Percentiles rank a stretch among this genome's conserved stretches.
Conservation (phyloP, 1,140 invertebrate genomes). For the Trachelipus rathkii region DNA sequence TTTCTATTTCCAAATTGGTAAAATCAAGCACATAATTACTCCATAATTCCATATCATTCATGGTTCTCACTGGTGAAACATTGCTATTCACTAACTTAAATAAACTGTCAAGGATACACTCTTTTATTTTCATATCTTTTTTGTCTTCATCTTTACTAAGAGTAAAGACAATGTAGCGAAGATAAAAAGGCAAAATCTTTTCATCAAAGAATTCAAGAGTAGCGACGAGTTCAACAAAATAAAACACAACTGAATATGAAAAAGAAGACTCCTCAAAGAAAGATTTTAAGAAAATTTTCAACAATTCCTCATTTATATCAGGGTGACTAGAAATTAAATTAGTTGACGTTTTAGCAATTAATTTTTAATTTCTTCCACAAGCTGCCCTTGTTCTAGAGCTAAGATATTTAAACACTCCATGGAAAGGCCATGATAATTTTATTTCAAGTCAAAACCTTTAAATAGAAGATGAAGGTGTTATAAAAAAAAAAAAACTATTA, state of each 20-base stretch:
- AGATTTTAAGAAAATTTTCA: background rate
- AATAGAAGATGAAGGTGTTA: no score
- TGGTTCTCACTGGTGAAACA: conserved; percentile 6
- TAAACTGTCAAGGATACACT: background rate
- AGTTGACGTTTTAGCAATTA: background rate
- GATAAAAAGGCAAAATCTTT: background rate
- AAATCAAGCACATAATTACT: conserved; percentile 11
- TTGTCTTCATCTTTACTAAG: background rate
- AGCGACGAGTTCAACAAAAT: background rate
- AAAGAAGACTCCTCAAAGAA: background rate
- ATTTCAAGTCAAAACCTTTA: no score
- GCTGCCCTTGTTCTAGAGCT: background rate
- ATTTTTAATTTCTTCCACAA: background rate
- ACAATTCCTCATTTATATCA: background rate
- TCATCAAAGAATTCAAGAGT: background rate
- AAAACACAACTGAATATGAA: background rate
- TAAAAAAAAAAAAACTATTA: no score
- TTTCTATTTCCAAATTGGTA: background rate
- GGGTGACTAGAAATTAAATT: background rate
- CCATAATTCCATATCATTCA: conserved; percentile 11
- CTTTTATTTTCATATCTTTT: background rate
- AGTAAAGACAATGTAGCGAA: background rate
- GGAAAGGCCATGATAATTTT: no score
- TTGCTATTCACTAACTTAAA: conserved; percentile 6
- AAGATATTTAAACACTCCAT: background rate